Evolutionary conservation across 1,140 invertebrate genomes (phyloP), one percentile per base, ranked within the genome.

Genomic region (Listronotus oregonensis): DNA sequence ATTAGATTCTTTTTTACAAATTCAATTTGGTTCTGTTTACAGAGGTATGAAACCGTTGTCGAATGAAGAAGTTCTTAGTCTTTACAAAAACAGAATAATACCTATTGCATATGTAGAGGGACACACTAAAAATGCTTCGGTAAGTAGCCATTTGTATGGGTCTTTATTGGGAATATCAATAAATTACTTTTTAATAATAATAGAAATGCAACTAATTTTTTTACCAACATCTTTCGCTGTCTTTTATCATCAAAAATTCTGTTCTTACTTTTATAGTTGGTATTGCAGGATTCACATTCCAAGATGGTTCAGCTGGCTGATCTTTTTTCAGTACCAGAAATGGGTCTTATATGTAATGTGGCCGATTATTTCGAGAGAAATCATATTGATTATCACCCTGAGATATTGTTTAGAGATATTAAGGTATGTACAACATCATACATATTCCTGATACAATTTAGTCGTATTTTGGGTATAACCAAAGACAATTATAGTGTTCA

Each of bases 241-340:
- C 11, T 47, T 32, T 50, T 64, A 15, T 15, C 18, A 11, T 59
- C 8, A 32, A 31, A 50, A 49, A 12, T 31, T 34, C 6, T 63
- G 9, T 50, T 50, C 12, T 37, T 65, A 68, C 61, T 47, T 59
- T 71, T 73, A 60, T 71, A 73, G 69, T 71, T 71, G 58, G 58
- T 65, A 67, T 84, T 85, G 58, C 80, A 92, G 86, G 84, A 88
- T 68, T 83, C 84, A 39, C 84, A 86, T 62, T 83, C 89, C 7
- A 92, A 93, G 81, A 97, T 98, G 95, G 87, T 95, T 15, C 96
- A 98, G 78, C 80, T 98, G 64, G 94, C 96, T 14, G 96, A 98
- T 83, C 79, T 98, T n/a, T 99, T 99, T 80, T 96, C 95, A 1
- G 89, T 98, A 39, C 96, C 96, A 14, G 96, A 98, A 86, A 97